A percentile compares a stretch with the other conserved stretches of the same genome.
phyloP scores from a whole-genome alignment of 2,797 vertebrate genomes.

The Premnoplex brunnescens region DNA sequence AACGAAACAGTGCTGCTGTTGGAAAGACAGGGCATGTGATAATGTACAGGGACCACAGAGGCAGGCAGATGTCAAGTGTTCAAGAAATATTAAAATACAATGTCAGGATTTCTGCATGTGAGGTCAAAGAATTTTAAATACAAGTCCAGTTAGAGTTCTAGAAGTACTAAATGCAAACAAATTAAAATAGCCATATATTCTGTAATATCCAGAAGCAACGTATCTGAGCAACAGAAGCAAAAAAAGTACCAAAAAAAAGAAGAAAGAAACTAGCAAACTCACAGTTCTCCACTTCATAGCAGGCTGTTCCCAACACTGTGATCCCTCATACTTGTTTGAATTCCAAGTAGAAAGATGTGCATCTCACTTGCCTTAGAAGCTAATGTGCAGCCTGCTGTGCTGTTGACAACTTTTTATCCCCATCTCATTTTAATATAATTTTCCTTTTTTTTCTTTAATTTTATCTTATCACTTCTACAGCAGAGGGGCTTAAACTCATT shows the following conservation, averaged over 20 bases:
- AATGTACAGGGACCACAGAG: background rate
- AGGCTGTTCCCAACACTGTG: background rate
- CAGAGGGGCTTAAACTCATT: background rate
- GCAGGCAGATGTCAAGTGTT: background rate
- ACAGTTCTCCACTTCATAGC: background rate
- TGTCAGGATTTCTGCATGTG: background rate
- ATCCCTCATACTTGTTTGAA: background rate
- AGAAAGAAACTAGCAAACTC: background rate
- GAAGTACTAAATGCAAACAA: background rate
- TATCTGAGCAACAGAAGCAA: background rate
- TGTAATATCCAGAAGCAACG: background rate
- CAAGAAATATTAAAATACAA: background rate
- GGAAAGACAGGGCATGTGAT: background rate
- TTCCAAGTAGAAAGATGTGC: background rate
- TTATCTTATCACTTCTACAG: background rate
- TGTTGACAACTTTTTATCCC: background rate
- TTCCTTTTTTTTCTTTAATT: background rate
- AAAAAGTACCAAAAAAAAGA: background rate
- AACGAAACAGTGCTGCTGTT: background rate
- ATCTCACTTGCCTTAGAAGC: background rate
- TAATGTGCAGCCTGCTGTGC: background rate
- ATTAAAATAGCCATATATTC: background rate
- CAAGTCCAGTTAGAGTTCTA: background rate
- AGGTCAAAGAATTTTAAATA: background rate
- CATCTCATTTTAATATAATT: background rate